Conservation (phyloP, 2,888 invertebrate genomes). For the Cyclophora albipunctata region DNA sequence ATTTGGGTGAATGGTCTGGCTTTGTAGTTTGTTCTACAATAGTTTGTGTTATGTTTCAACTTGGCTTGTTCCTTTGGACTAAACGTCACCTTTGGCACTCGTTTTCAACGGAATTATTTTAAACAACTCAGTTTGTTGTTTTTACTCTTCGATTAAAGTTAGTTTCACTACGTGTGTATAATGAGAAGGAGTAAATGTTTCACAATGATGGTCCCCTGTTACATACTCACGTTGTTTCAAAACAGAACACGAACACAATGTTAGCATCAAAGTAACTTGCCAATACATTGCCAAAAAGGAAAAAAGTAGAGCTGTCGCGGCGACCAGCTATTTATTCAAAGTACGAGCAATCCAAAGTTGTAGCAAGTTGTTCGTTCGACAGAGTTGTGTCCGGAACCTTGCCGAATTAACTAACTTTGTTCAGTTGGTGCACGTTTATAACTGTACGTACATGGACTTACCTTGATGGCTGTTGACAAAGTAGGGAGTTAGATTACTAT, state of each 20-base stretch:
- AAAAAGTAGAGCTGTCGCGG: conserved; percentile 8
- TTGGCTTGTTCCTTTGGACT: not conserved
- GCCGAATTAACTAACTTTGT: conserved; percentile 52
- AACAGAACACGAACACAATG: too few relatives aligned
- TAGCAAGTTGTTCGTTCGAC: conserved; percentile 25
- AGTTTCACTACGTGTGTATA: too few relatives aligned
- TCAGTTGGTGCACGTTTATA: not conserved
- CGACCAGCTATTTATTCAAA: conserved; percentile 38
- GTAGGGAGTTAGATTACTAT: conserved; percentile 6
- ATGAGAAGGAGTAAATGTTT: too few relatives aligned
- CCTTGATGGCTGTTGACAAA: conserved; percentile 1
- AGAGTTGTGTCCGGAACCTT: conserved; percentile 32
- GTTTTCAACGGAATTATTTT: too few relatives aligned
- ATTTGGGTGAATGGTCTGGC: conserved; percentile 2
- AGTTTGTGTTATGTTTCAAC: not conserved
- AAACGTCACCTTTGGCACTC: not conserved
- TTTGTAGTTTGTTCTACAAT: too few relatives aligned
- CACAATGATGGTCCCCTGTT: too few relatives aligned
- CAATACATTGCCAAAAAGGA: not conserved
- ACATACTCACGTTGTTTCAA: too few relatives aligned
- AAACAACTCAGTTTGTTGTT: too few relatives aligned
- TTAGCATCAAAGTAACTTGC: too few relatives aligned
- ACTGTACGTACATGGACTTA: too few relatives aligned
- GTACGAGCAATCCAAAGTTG: conserved; percentile 49
- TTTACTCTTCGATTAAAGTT: too few relatives aligned